Conservation (phyloP, 2,888 invertebrate species). For the Dasysyrphus albostriatus region DNA sequence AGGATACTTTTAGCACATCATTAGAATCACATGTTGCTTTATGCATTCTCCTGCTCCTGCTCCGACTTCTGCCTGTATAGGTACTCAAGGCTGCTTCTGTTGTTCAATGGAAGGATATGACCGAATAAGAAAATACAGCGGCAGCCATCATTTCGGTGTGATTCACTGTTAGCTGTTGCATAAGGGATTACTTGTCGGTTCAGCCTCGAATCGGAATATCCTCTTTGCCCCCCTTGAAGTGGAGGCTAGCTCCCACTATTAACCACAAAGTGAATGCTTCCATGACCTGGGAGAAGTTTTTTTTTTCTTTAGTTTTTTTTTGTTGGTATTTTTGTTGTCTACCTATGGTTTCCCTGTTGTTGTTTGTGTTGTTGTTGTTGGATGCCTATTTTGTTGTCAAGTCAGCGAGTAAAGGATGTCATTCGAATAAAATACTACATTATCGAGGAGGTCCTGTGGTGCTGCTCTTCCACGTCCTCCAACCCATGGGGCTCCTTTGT, state of each 20-base stretch:
- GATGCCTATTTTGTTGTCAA: slow-evolving; percentile 66
- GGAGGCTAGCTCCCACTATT: slow-evolving; percentile 9
- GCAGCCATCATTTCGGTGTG: slow-evolving; percentile 58
- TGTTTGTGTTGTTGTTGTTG: slow-evolving; percentile 7
- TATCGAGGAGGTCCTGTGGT: slow-evolving; percentile 54
- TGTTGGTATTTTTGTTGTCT: slow-evolving; percentile 9
- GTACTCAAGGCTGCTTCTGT: not conserved
- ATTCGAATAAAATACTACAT: slow-evolving; percentile 69
- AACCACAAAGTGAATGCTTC: slow-evolving; percentile 58
- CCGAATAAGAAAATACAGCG: slow-evolving; percentile 8
- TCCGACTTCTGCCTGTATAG: not conserved
- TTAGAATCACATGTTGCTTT: slow-evolving; percentile 66
- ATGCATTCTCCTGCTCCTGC: not conserved
- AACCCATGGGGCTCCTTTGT: slow-evolving; percentile 31
- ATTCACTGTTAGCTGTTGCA: slow-evolving; percentile 63
- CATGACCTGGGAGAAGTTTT: slow-evolving; percentile 44
- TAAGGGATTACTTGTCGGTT: slow-evolving; percentile 32
- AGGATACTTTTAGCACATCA: slow-evolving; percentile 66
- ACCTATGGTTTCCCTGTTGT: slow-evolving; percentile 1
- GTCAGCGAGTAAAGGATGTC: slow-evolving; percentile 67
- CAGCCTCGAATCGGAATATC: slow-evolving; percentile 14
- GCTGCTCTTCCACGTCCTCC: not conserved
- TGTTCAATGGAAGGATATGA: slow-evolving; percentile 31
- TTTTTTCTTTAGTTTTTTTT: not conserved
- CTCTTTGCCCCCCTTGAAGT: slow-evolving; percentile 16